Evolutionary conservation across 2,797 vertebrate genomes (phyloP), one percentile per base, ranked within the genome.

Genomic region (Leucoraja ocellata): DNA sequence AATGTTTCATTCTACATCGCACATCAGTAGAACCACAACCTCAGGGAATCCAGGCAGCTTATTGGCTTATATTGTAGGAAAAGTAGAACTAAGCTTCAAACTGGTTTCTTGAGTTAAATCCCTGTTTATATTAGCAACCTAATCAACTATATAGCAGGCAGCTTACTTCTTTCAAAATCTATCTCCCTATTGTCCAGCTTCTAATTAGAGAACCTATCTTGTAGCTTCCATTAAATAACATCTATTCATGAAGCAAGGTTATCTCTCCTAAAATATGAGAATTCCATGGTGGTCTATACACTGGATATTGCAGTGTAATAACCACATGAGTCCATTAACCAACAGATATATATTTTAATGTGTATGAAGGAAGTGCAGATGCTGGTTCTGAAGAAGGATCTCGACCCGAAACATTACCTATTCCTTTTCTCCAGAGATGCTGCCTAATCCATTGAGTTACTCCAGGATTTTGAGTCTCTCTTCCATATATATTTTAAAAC

Each of bases 161-260:
- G 18, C 23, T 46, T 46, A 39, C 36, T 91, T 4, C 18, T 73
- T 73, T 91, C 39, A 71, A 73, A 21, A 21, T 73, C 68, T 73
- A 71, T 91, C n/a, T n/a, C 39, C 68, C 36, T 14, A 32, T 46
- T 46, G 32, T 39, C 18, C 46, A 28, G 88, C 68, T 73, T 91
- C 65, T 91, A 91, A 91, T 91, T 91, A 91, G 36, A 91, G 68
- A n/a, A 36, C 36, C 71, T 73, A 91, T 73, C 88, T 91, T 74
- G 32, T 25, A 91, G n/a, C 68, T 74, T 71, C 88, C 65, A 46
- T 91, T 91, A 74, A 91, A 91, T 91, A 91, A 91, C 88, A 91
- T 11, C 88, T 11, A 91, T 91, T 91, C 88, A 73, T 36, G 18
- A 91, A 91, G 88, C 23, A 91, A 39, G 23, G 36, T 73, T 91